Evolutionary conservation across 2,888 invertebrate genomes (phyloP).

Genomic region (Lithodes maja): DNA sequence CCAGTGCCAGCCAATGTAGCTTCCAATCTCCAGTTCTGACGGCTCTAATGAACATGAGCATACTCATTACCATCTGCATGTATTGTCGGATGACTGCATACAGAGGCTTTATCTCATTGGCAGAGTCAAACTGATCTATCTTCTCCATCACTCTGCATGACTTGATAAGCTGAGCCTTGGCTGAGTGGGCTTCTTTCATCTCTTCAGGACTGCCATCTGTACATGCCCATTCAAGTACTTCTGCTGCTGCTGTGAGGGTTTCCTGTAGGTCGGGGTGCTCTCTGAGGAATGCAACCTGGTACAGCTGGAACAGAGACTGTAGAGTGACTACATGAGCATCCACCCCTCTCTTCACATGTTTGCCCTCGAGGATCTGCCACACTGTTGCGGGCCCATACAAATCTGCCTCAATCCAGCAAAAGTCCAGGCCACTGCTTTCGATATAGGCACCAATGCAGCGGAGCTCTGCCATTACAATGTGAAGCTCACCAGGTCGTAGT

Average conservation of each 20-base stretch:
- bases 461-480: not conserved
- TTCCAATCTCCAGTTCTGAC: constrained; percentile 5
- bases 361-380: not conserved
- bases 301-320: not conserved
- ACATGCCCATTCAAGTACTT: not conserved
- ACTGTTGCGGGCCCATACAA: constrained; percentile 5
- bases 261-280: not conserved
- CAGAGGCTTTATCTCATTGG: not conserved
- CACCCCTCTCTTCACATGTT: not conserved
- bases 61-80: constrained; percentile 6
- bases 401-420: constrained; percentile 9
- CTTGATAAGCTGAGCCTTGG: not conserved
- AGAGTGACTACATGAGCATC: not conserved
- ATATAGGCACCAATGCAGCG: not conserved
- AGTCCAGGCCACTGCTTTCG: not conserved
- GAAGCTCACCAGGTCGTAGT: not conserved
- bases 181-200: not conserved
- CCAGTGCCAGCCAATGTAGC: not conserved
- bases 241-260: not conserved
- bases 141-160: not conserved
- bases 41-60: not conserved
- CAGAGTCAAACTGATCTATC: not conserved
- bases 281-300: constrained; percentile 3
- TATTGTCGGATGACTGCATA: not conserved
- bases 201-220: not conserved